Conservation (phyloP, 2,113 vertebrate genomes). For the Oncorhynchus gorbuscha region DNA sequence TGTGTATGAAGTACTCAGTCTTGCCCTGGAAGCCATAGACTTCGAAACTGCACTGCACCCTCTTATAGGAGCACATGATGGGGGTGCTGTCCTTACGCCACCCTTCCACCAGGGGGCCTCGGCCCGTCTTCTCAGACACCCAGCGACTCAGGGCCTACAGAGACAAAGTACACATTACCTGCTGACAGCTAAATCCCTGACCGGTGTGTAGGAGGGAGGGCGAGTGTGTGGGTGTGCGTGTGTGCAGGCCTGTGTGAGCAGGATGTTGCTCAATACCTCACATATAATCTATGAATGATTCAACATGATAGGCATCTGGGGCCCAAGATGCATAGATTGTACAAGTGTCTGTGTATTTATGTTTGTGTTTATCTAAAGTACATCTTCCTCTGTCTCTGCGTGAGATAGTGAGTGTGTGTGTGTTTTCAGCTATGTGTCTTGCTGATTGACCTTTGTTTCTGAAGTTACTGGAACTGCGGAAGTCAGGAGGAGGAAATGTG, state of each 20-base stretch:
- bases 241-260: no score
- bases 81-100: constrained; percentile 70
- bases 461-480: constrained; percentile 25
- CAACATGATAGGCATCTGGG: constrained; percentile 32
- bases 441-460: constrained; percentile 38
- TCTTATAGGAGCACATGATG: constrained; percentile 84
- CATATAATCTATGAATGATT: constrained; percentile 11
- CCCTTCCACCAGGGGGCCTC: constrained; percentile 74
- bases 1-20: constrained; percentile 78
- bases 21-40: constrained; percentile 78
- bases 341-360: constrained; percentile 16
- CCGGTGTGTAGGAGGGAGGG: not conserved
- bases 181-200: constrained; percentile 40
- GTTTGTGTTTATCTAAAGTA: constrained; percentile 5
- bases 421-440: constrained; percentile 16
- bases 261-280: no score
- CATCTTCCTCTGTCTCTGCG: not conserved
- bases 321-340: constrained; percentile 16
- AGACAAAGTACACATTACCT: constrained; percentile 41
- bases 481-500: not conserved
- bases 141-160: constrained; percentile 75
- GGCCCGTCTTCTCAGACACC: constrained; percentile 73
- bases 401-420: not conserved
- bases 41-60: constrained; percentile 78
- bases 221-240: not conserved